phyloP scores from a whole-genome alignment of 2,113 vertebrate genomes.

The Naja naja region DNA sequence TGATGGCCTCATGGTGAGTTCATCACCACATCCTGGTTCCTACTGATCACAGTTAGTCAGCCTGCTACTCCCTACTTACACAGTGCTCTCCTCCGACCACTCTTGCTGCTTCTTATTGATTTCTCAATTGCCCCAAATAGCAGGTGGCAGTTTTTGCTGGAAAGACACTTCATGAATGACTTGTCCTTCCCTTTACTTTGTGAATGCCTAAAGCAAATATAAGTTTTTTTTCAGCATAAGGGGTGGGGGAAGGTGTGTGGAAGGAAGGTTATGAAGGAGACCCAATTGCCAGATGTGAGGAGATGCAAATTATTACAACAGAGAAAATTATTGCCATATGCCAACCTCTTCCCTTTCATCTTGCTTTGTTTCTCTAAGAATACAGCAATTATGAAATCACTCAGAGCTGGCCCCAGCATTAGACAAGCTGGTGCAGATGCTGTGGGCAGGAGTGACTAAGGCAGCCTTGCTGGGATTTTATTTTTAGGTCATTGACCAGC shows the following conservation, averaged over 20 bases:
- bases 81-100: neutral
- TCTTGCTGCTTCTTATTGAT: neutral
- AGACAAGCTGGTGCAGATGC: neutral
- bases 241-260: neutral
- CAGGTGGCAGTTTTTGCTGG: neutral
- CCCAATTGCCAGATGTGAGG: neutral
- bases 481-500: neutral
- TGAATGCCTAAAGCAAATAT: neutral
- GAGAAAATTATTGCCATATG: neutral
- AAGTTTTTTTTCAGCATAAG: no score
- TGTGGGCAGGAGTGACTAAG: neutral
- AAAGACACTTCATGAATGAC: neutral
- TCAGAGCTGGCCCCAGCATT: neutral
- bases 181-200: neutral
- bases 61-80: neutral
- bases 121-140: neutral
- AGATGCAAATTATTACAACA: neutral
- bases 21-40: neutral
- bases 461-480: neutral
- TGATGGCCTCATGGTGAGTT: neutral
- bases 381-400: neutral
- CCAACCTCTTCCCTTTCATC: neutral
- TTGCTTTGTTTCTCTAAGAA: neutral
- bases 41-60: neutral
- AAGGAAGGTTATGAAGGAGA: neutral